Evolutionary conservation across 2,113 vertebrate species (phyloP).

Genomic region (Perccottus glenii): DNA sequence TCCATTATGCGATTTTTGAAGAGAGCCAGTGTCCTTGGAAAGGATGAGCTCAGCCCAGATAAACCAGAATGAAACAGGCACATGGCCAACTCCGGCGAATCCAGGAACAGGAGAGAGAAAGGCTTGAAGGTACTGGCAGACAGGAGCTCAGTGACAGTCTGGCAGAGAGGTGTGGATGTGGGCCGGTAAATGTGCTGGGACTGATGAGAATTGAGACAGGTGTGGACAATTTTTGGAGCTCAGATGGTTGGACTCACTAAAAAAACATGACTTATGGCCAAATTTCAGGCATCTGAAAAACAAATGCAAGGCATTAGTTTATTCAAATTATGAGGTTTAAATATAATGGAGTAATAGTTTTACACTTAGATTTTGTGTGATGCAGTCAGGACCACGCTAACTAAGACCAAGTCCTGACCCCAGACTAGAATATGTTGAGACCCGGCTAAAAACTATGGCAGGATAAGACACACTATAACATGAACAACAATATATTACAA

Average conservation of each 20-base stretch:
- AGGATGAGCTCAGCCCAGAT: background rate
- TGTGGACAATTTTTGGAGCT: slow-evolving; percentile 7
- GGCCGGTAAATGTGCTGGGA: slow-evolving; percentile 13
- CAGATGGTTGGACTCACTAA: background rate
- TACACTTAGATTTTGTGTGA: background rate
- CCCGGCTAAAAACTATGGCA: too few relatives aligned
- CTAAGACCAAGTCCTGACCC: too few relatives aligned
- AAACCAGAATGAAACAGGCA: slow-evolving; percentile 13
- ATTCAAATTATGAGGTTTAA: background rate
- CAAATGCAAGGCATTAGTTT: background rate
- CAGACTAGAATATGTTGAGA: too few relatives aligned
- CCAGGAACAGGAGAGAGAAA: slow-evolving; percentile 1
- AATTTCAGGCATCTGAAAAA: background rate
- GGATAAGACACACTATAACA: too few relatives aligned
- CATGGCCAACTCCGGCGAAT: background rate
- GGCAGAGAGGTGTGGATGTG: slow-evolving; percentile 3
- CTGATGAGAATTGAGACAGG: slow-evolving; percentile 9
- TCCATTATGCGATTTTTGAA: background rate
- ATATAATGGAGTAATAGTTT: background rate
- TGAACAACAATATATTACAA: too few relatives aligned
- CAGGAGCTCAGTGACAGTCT: background rate
- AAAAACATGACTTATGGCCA: slow-evolving; percentile 4
- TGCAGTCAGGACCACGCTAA: background rate
- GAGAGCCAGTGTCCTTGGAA: background rate
- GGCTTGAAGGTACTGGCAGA: background rate